Evolutionary conservation across 1,140 invertebrate species (phyloP).

Genomic region (Pantala flavescens): DNA sequence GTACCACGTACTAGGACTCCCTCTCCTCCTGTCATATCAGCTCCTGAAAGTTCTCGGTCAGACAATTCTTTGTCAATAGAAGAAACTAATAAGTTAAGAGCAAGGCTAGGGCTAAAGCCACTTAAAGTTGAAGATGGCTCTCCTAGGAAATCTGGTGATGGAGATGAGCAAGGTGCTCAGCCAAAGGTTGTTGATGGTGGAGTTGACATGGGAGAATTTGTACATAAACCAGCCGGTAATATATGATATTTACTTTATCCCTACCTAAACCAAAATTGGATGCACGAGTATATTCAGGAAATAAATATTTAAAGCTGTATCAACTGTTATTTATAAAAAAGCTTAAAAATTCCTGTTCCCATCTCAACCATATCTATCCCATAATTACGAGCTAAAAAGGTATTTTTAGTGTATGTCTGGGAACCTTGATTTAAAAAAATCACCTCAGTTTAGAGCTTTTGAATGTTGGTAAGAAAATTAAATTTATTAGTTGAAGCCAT

Average conservation of each 20-base stretch:
- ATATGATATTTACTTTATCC: not conserved
- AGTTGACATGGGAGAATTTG: conserved; percentile 79
- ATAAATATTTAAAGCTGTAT: too few species aligned
- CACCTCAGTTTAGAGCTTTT: too few species aligned
- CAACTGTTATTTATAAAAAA: too few species aligned
- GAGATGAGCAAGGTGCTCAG: conserved; percentile 28
- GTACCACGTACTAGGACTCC: conserved; percentile 25
- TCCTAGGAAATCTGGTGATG: conserved; percentile 22
- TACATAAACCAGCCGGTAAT: conserved; percentile 75
- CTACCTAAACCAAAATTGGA: not conserved
- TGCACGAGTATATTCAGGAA: too few species aligned
- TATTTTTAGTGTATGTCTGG: too few species aligned
- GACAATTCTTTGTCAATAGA: conserved; percentile 60
- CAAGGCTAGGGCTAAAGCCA: conserved; percentile 88
- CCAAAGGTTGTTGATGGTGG: conserved; percentile 27
- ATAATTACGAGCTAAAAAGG: too few species aligned
- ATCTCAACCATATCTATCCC: too few species aligned
- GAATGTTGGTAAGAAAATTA: too few species aligned
- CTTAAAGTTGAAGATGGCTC: conserved; percentile 54
- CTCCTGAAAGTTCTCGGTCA: conserved; percentile 31
- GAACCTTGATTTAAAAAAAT: too few species aligned
- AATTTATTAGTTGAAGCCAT: too few species aligned
- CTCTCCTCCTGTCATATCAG: conserved; percentile 10
- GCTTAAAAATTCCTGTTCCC: too few species aligned
- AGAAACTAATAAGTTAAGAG: conserved; percentile 84